These are phyloP conservation scores for Drosophila kikkawai DNA, from an alignment of 1,140 invertebrate species.

Conservation along the genomic window DNA sequence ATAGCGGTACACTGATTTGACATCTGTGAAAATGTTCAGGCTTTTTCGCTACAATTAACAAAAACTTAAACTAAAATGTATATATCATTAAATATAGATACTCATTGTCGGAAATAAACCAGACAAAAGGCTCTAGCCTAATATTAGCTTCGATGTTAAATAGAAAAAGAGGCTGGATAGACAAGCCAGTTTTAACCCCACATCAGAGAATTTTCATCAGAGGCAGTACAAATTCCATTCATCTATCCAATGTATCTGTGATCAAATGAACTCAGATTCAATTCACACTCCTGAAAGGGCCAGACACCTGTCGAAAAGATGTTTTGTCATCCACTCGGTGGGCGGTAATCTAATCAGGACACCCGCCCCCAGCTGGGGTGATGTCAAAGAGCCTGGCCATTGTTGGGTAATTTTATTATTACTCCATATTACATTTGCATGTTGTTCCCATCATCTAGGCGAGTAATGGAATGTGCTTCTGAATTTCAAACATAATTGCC, in stretches of 20 bases:
- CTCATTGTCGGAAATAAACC: background rate
- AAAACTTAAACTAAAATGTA: background rate
- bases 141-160: background rate
- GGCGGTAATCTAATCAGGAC: constrained; percentile 39
- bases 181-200: background rate
- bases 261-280: constrained; percentile 32
- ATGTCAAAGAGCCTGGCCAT: constrained; percentile 33
- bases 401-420: constrained; percentile 59
- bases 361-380: constrained; percentile 6
- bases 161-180: background rate
- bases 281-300: constrained; percentile 27
- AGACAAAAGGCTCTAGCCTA: background rate
- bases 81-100: background rate
- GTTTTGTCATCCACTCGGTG: constrained; percentile 7
- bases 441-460: constrained; percentile 6
- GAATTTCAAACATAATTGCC: constrained; percentile 55
- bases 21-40: background rate
- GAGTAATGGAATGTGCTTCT: constrained; percentile 22
- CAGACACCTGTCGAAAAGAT: constrained; percentile 23
- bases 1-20: background rate
- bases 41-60: too few relatives aligned
- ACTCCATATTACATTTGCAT: constrained; percentile 58
- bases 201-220: too few relatives aligned
- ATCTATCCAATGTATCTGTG: background rate
- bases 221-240: constrained; percentile 1